Evolutionary conservation across 92 coral and sea anemone genomes (phyloP).

Genomic region (Micromussa lordhowensis): DNA sequence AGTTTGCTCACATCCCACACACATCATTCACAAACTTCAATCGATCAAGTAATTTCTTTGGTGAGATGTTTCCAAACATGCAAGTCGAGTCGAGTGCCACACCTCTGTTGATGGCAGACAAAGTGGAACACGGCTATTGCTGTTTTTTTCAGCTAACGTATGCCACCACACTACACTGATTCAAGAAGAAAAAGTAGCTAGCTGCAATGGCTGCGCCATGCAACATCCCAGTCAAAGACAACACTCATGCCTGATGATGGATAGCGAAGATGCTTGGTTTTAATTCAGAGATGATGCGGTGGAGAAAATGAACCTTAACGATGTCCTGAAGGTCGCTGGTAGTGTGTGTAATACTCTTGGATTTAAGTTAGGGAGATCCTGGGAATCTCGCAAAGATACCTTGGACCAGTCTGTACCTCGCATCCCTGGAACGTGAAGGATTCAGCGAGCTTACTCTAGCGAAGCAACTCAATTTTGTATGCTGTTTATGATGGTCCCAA

Average conservation of each 20-base stretch:
- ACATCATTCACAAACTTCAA: too few relatives aligned
- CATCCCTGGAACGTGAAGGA: slow-evolving; percentile 2
- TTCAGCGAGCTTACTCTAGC: background rate
- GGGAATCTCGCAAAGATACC: slow-evolving; percentile 39
- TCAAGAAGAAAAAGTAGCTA: slow-evolving; percentile 6
- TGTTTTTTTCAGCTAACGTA: slow-evolving; percentile 39
- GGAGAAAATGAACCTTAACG: slow-evolving; percentile 18
- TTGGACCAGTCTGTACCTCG: slow-evolving; percentile 36
- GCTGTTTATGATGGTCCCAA: background rate
- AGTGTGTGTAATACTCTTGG: slow-evolving; percentile 29
- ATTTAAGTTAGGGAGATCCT: slow-evolving; percentile 17
- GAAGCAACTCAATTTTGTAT: background rate
- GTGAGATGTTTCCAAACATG: too few relatives aligned
- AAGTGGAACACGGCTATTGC: slow-evolving; percentile 34
- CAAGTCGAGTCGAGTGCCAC: background rate
- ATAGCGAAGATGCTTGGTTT: slow-evolving; percentile 54
- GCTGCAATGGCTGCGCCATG: slow-evolving; percentile 33
- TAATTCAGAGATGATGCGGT: slow-evolving; percentile 29
- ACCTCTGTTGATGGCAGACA: slow-evolving; percentile 22
- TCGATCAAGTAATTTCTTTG: too few relatives aligned
- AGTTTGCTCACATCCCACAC: too few relatives aligned
- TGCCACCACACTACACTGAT: slow-evolving; percentile 17
- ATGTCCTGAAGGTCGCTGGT: slow-evolving; percentile 10
- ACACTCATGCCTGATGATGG: slow-evolving; percentile 41
- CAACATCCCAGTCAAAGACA: slow-evolving; percentile 47